A percentile compares a stretch with the other conserved stretches of the same genome.
Evolutionary conservation across 2,888 invertebrate genomes (phyloP).

Genomic region (Belgica antarctica): DNA sequence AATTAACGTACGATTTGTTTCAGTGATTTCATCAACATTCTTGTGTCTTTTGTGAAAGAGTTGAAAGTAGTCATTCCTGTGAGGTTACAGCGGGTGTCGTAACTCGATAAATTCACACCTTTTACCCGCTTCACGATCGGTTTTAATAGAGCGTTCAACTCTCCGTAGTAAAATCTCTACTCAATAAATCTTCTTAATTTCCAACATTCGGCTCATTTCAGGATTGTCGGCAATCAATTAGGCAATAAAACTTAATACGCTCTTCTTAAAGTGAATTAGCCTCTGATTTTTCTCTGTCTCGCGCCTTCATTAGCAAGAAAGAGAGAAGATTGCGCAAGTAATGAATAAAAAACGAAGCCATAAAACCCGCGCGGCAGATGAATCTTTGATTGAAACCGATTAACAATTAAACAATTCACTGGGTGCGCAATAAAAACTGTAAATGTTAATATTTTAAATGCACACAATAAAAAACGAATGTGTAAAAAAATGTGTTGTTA

Average conservation of each 20-base stretch:
- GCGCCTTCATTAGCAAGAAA: slow-evolving; percentile 23
- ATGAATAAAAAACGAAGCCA: slow-evolving; percentile 12
- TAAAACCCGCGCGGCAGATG: slow-evolving; percentile 25
- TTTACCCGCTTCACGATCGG: slow-evolving; percentile 20
- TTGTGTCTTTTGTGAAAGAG: not conserved
- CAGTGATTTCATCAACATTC: not conserved
- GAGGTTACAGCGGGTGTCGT: not conserved
- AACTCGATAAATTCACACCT: slow-evolving; percentile 27
- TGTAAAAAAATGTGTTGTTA: slow-evolving; percentile 42
- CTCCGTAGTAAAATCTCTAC: slow-evolving; percentile 14
- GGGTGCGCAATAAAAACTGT: slow-evolving; percentile 30
- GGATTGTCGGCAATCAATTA: slow-evolving; percentile 38
- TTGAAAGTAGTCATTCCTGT: not conserved
- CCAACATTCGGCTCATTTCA: not conserved
- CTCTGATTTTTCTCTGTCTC: slow-evolving; percentile 37
- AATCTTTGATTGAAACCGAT: slow-evolving; percentile 38
- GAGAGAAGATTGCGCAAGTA: slow-evolving; percentile 16
- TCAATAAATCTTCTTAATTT: slow-evolving; percentile 40
- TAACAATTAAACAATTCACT: slow-evolving; percentile 37
- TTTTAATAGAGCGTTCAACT: slow-evolving; percentile 32
- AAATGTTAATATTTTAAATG: slow-evolving; percentile 42
- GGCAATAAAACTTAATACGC: slow-evolving; percentile 42
- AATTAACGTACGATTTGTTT: not conserved
- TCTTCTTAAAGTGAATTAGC: slow-evolving; percentile 44
- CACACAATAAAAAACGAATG: slow-evolving; percentile 34